Conservation (phyloP, 2,113 vertebrate genomes). For the Hemibagrus wyckioides region DNA sequence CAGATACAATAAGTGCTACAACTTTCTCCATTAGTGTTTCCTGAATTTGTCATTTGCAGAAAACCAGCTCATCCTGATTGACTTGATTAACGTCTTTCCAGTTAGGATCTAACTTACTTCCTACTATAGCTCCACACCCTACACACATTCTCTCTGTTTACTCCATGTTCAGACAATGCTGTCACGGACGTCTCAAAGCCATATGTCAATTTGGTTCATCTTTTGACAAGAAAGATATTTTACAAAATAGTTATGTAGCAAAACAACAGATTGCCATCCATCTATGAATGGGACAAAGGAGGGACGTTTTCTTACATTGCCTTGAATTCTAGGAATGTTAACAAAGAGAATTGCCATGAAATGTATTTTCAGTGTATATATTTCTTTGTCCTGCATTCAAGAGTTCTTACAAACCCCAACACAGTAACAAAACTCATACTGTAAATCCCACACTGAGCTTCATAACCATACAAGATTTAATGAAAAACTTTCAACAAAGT, state of each 20-base stretch:
- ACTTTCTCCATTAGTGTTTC: background rate
- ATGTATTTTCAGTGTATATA: background rate
- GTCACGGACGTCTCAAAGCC: background rate
- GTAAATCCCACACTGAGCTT: background rate
- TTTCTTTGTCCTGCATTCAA: background rate
- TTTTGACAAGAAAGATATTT: background rate
- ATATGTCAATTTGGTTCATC: background rate
- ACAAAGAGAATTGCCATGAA: background rate
- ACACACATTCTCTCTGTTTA: background rate
- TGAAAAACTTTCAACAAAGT: background rate
- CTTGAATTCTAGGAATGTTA: background rate
- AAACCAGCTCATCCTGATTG: constrained; percentile 8
- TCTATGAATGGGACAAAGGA: background rate
- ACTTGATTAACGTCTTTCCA: background rate
- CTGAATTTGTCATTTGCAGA: background rate
- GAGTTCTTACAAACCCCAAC: background rate
- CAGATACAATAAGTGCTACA: background rate
- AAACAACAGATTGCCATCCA: background rate
- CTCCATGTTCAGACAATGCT: background rate
- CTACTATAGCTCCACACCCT: background rate
- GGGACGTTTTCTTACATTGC: background rate
- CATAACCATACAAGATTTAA: background rate
- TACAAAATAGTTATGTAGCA: background rate
- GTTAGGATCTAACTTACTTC: background rate
- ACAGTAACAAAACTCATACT: no score